Evolutionary conservation across 2,113 vertebrate genomes (phyloP).

Genomic region (Acrocephalus arundinaceus): DNA sequence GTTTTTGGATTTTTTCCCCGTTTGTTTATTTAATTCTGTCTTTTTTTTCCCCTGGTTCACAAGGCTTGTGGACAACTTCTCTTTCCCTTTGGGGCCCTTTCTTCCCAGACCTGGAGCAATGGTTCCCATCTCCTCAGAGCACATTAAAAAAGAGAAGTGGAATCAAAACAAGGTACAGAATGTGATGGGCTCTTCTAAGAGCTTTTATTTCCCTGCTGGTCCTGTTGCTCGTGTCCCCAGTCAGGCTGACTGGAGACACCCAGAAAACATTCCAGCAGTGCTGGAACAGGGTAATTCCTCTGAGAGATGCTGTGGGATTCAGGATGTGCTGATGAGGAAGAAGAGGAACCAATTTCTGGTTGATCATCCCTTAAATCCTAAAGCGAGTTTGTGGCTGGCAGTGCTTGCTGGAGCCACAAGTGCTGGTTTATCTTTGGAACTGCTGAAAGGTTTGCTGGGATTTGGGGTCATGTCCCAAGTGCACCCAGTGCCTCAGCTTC

Average conservation of each 20-base stretch:
- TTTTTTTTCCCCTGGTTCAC: not conserved
- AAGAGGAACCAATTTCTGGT: not conserved
- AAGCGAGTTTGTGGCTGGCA: not conserved
- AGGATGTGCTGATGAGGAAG: not conserved
- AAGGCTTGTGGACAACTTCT: not conserved
- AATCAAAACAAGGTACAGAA: not conserved
- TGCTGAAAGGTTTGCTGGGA: not conserved
- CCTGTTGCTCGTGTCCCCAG: not conserved
- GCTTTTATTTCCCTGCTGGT: not conserved
- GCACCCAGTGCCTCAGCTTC: not conserved
- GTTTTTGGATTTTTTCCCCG: accelerated
- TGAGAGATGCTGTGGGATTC: not conserved
- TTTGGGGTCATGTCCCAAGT: accelerated
- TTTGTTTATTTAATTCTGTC: not conserved
- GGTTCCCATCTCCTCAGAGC: not conserved
- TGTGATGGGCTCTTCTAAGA: not conserved
- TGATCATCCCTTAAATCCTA: not conserved
- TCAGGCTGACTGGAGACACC: not conserved
- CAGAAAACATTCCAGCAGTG: not conserved
- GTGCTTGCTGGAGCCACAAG: not conserved
- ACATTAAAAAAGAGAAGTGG: not conserved
- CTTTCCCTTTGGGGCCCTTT: not conserved
- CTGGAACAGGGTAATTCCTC: not conserved
- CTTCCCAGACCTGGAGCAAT: not conserved
- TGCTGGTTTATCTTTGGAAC: not conserved